A percentile compares a stretch with the other conserved stretches of the same genome.
Evolutionary conservation across 2,113 vertebrate genomes (phyloP).

Genomic region (Eclectus roratus): DNA sequence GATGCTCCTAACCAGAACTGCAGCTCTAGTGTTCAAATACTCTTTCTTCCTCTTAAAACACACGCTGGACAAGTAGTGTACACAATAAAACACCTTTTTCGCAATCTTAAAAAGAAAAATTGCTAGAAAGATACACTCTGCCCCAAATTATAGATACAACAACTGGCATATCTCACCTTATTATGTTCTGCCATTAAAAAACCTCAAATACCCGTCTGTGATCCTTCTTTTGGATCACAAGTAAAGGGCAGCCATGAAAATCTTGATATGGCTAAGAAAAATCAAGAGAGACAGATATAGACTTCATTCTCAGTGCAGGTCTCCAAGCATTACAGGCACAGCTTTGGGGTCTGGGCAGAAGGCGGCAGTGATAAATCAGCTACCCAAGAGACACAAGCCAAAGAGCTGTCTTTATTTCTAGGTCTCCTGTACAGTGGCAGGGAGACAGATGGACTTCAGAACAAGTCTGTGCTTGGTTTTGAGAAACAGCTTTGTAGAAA

Average conservation of each 20-base stretch:
- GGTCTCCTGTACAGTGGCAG: neutral
- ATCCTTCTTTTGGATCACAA: neutral
- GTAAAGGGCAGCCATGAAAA: neutral
- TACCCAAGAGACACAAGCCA: neutral
- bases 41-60: neutral
- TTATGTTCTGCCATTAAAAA: neutral
- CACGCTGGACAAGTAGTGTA: neutral
- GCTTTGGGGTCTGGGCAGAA: neutral
- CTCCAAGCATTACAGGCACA: neutral
- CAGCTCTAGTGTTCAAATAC: neutral
- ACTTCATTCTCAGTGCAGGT: neutral
- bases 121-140: neutral
- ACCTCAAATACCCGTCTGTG: neutral
- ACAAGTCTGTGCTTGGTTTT: neutral
- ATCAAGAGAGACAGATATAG: neutral
- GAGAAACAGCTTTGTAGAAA: neutral
- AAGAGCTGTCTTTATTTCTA: neutral
- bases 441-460: neutral
- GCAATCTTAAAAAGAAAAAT: neutral
- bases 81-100: neutral
- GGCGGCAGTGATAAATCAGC: neutral
- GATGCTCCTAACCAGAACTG: neutral
- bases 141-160: neutral
- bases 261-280: neutral
- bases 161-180: neutral